Conservation (phyloP, 2,888 invertebrate species). For the Heliconius sara region DNA sequence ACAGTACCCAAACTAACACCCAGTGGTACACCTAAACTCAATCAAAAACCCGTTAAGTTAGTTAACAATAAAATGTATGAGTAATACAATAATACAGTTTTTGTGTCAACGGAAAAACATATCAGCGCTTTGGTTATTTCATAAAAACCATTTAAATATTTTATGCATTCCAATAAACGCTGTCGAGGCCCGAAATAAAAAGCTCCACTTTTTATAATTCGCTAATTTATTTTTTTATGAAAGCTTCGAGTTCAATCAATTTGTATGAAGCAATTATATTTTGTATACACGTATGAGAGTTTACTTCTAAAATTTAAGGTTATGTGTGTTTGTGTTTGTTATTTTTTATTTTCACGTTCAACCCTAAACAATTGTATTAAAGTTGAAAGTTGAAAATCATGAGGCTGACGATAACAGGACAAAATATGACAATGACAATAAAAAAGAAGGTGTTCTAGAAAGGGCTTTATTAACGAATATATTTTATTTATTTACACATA, state of each 20-base stretch:
- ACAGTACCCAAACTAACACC: slow-evolving; percentile 4
- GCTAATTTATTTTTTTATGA: slow-evolving; percentile 31
- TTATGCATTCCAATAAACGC: slow-evolving; percentile 42
- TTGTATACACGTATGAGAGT: not conserved
- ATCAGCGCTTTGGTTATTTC: slow-evolving; percentile 29
- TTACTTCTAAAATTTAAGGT: slow-evolving; percentile 10
- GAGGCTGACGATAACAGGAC: not conserved
- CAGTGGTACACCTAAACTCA: slow-evolving; percentile 14
- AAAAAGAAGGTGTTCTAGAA: not conserved
- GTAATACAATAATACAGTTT: slow-evolving; percentile 28
- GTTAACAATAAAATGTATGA: slow-evolving; percentile 20
- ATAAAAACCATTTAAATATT: slow-evolving; percentile 37
- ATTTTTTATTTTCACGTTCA: not conserved
- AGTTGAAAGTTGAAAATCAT: slow-evolving; percentile 7
- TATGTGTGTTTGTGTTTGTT: not conserved
- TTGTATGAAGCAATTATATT: slow-evolving; percentile 9
- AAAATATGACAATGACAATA: not conserved
- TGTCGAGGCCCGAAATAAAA: slow-evolving; percentile 40
- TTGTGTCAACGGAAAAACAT: slow-evolving; percentile 23
- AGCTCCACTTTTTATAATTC: slow-evolving; percentile 33
- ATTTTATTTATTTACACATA: not conserved
- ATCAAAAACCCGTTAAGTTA: slow-evolving; percentile 18
- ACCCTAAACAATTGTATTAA: slow-evolving; percentile 35
- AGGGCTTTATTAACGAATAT: not conserved
- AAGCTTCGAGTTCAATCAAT: slow-evolving; percentile 13